A percentile compares a stretch with the other conserved stretches of the same genome.
Conservation (phyloP, 2,797 vertebrate genomes). For the Eulemur coronatus region DNA sequence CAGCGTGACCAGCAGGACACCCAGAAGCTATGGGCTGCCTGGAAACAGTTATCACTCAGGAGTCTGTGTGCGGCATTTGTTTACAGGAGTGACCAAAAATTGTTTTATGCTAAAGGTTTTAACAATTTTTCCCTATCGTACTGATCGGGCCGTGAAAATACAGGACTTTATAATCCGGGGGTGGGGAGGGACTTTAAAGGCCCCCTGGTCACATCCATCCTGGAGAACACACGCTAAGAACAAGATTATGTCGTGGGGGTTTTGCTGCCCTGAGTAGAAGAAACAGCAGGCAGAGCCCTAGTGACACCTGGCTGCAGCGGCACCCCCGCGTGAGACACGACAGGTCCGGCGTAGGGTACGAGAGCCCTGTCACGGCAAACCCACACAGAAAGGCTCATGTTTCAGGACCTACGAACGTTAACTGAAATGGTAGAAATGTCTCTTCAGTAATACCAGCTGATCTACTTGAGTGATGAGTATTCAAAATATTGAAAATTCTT, state of each 20-base stretch:
- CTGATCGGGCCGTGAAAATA: not conserved
- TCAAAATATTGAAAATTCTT: not conserved
- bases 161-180: rapidly evolving
- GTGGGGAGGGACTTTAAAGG: not conserved
- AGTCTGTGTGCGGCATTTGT: no score
- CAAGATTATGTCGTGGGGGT: rapidly evolving
- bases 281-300: rapidly evolving
- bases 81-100: rapidly evolving
- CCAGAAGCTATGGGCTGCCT: not conserved
- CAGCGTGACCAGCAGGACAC: not conserved
- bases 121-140: not conserved
- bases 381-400: rapidly evolving
- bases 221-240: rapidly evolving
- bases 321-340: rapidly evolving
- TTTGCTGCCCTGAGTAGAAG: rapidly evolving
- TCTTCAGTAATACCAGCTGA: rapidly evolving
- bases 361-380: rapidly evolving
- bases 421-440: rapidly evolving
- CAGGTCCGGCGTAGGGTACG: rapidly evolving
- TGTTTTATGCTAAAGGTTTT: not conserved
- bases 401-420: rapidly evolving
- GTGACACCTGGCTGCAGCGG: rapidly evolving
- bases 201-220: not conserved
- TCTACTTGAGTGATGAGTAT: not conserved
- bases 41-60: not conserved